Evolutionary conservation across 2,797 vertebrate species (phyloP), one percentile per base, ranked within the genome.

Genomic region (Parambassis ranga): DNA sequence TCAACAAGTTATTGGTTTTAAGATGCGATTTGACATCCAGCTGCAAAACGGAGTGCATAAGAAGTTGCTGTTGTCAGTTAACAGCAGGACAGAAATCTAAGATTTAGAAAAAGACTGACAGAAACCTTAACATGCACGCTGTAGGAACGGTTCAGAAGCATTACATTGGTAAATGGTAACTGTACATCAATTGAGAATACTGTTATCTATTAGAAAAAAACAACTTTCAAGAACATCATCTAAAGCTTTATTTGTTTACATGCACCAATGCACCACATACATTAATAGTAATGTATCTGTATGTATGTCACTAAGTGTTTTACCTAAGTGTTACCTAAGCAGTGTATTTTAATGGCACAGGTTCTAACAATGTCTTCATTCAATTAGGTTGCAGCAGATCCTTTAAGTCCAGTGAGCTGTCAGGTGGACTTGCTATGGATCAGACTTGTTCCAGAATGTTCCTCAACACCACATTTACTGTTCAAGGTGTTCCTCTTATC

Each of bases 1-100:
- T 59, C 27, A 50, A 52, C 36, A 44, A 41, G 56, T 68, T 42
- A 19, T 28, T 30, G 22, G 46, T 51, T 48, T 56, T 41, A 61
- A 63, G 39, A 51, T 49, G 66, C 28, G 52, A 49, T 39, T 30
- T 57, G 41, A 38, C 18, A 66, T 48, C 14, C 36, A 27, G 22
- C 16, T 37, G 16, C 23, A 55, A 75, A 37, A 16, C 31, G 43
- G 18, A 55, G 13, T 35, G 5, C 15, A 39, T 8, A 18, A 3
- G 22, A 32, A 58, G 53, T 15, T 15, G 18, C n/a, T n/a, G n/a
- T n/a, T n/a, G n/a, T n/a, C n/a, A n/a, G 20, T 46, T 43, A 41
- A 51, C 20, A 51, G 36, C 19, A 8, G 15, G 19, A 53, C 13
- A 58, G 19, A 49, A 23, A 65, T 33, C 15, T 50, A 41, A 19